Percentiles rank a stretch among this genome's conserved stretches.
phyloP scores from a whole-genome alignment of 1,140 invertebrate genomes.

The Scaptomyza pallida region DNA sequence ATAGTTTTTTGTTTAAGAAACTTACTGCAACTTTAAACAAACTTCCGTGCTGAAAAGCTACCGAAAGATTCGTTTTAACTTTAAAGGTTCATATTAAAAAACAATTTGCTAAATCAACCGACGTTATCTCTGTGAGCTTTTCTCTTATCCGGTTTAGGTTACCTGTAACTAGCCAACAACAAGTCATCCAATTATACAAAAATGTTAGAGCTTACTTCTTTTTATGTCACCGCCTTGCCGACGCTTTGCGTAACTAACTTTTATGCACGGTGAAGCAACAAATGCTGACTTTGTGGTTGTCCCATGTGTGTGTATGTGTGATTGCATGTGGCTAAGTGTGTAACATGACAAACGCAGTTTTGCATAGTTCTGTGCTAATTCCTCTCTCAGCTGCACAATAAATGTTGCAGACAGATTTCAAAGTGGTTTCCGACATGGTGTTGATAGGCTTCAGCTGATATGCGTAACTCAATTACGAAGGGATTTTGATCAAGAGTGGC shows the following conservation, averaged over 20 bases:
- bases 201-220: slow-evolving; percentile 38
- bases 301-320: slow-evolving; percentile 1
- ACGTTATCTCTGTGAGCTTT: not conserved
- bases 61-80: too few relatives aligned
- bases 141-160: slow-evolving; percentile 9
- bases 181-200: slow-evolving; percentile 48
- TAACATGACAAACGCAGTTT: slow-evolving; percentile 47
- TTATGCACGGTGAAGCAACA: slow-evolving; percentile 1
- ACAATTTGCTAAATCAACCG: not conserved
- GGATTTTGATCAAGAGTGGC: slow-evolving; percentile 39
- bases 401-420: slow-evolving; percentile 5
- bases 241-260: slow-evolving; percentile 60
- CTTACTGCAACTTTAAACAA: too few relatives aligned
- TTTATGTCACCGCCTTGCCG: slow-evolving; percentile 52
- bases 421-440: not conserved
- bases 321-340: not conserved
- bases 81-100: not conserved
- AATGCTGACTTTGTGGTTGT: not conserved
- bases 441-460: slow-evolving; percentile 56
- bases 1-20: too few relatives aligned
- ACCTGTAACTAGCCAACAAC: slow-evolving; percentile 28
- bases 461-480: slow-evolving; percentile 79
- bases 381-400: not conserved
- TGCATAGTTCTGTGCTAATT: slow-evolving; percentile 18
- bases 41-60: too few relatives aligned